Percentiles rank a stretch among this genome's conserved stretches.
These are phyloP conservation scores for Ladona fulva DNA, from an alignment of 1,140 invertebrate genomes.

Conservation along the genomic window DNA sequence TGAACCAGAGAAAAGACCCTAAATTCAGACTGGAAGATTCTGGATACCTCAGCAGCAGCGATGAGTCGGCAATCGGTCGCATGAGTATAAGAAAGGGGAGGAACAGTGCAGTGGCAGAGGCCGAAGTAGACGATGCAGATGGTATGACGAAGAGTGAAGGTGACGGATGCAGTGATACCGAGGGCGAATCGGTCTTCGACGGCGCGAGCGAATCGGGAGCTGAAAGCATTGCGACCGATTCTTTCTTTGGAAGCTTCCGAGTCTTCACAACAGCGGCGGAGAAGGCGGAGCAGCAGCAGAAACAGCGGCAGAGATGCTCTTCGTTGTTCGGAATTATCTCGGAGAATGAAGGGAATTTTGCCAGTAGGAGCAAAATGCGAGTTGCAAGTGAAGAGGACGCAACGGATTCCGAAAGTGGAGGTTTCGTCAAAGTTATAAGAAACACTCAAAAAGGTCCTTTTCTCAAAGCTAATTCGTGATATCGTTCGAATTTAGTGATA, in stretches of 20 bases:
- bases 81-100: slow-evolving; percentile 33
- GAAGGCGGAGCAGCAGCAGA: not conserved
- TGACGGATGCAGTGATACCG: slow-evolving; percentile 50
- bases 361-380: not conserved
- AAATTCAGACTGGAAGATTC: slow-evolving; percentile 45
- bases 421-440: not conserved
- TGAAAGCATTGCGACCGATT: slow-evolving; percentile 74
- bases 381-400: not conserved
- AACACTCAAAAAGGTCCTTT: not conserved
- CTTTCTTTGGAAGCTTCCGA: slow-evolving; percentile 44
- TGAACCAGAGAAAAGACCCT: not conserved
- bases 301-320: not conserved
- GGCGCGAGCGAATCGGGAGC: slow-evolving; percentile 73
- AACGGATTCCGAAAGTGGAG: not conserved
- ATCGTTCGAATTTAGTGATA: too few relatives aligned
- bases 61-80: slow-evolving; percentile 41
- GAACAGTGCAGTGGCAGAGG: slow-evolving; percentile 40
- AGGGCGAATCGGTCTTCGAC: slow-evolving; percentile 48
- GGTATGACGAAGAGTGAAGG: slow-evolving; percentile 35
- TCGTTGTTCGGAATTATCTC: not conserved
- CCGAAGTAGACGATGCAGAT: slow-evolving; percentile 36
- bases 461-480: too few relatives aligned
- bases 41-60: slow-evolving; percentile 68
- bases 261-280: not conserved
- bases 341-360: not conserved